Percentiles rank a stretch among this genome's conserved stretches.
phyloP scores from a whole-genome alignment of 2,797 vertebrate species.

The Corythornis leucogaster region DNA sequence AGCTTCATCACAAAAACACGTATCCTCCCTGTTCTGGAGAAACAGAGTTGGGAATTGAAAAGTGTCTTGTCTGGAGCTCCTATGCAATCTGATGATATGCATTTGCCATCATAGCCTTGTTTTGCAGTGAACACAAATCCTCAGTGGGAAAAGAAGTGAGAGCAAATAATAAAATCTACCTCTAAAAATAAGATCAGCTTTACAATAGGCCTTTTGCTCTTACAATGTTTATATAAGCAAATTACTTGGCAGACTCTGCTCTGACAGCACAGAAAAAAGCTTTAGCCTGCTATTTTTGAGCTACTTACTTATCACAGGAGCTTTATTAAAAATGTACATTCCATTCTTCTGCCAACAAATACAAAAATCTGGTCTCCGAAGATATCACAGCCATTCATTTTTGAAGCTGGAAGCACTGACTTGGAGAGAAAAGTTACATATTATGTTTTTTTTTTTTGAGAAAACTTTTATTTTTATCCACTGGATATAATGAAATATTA shows the following conservation, averaged over 20 bases:
- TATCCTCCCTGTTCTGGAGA: not conserved
- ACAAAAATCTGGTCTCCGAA: slow-evolving; percentile 67
- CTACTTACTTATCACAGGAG: slow-evolving; percentile 42
- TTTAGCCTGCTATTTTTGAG: slow-evolving; percentile 49
- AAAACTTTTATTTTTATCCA: slow-evolving; percentile 25
- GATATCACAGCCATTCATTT: slow-evolving; percentile 60
- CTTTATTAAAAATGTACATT: slow-evolving; percentile 69
- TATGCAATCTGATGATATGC: not conserved
- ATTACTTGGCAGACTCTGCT: slow-evolving; percentile 42
- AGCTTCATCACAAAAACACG: not conserved
- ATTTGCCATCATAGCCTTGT: not conserved
- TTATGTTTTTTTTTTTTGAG: not conserved
- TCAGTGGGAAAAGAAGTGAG: slow-evolving; percentile 2
- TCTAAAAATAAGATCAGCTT: slow-evolving; percentile 30
- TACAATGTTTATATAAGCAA: slow-evolving; percentile 34
- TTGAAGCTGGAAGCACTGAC: slow-evolving; percentile 41
- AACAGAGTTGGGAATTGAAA: not conserved
- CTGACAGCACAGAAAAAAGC: not conserved
- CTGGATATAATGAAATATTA: slow-evolving; percentile 68
- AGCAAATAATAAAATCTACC: not conserved
- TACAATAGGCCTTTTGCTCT: slow-evolving; percentile 7
- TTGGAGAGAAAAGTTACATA: not conserved
- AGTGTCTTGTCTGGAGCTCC: not conserved
- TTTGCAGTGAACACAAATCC: not conserved
- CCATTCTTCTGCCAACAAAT: slow-evolving; percentile 64